Evolutionary conservation across 2,888 invertebrate species (phyloP), one percentile per base, ranked within the genome.

Genomic region (Halictus quadricinctus): DNA sequence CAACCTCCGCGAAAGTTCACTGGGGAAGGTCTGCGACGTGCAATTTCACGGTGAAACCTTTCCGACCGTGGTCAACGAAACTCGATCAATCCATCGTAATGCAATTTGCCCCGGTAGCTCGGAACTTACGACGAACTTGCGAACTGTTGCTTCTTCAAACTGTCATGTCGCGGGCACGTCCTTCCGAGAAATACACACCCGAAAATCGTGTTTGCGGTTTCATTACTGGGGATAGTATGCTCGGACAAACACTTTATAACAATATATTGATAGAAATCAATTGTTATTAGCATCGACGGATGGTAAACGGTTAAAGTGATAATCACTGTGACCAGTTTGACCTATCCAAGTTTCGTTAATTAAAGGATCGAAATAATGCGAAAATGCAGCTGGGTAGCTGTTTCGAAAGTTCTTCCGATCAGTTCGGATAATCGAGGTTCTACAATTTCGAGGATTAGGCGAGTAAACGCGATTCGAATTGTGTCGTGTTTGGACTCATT

Each of bases 21-120:
- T 77, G 69, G n/a, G 54, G 54, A 81, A 72, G 78, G 74, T 76
- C 66, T 18, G 76, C 54, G 78, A 80, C 73, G 72, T 64, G 25
- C 70, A 76, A 85, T 88, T 88, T 87, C 72, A 87, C 73, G 80
- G 83, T 72, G 74, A 81, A 78, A 87, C 79, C 36, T 69, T 66
- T 50, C 18, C 60, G 64, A 25, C 48, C 72, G 73, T 79, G 75
- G 76, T 50, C 69, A 60, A 76, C 74, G 83, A 84, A 85, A 84
- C 78, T 85, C 85, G 77, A 84, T 80, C 80, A 77, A 72, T 73
- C 74, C 73, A 66, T 58, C 74, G 29, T 86, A 85, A 85, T 84
- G 74, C 50, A 84, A 84, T 85, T 85, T 83, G 77, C 29, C 15
- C 12, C 60, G 64, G 54, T 66, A 66, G n/a, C 58, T 66, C 64